Percentiles rank a stretch among this genome's conserved stretches.
phyloP scores from a whole-genome alignment of 37 sponge, comb jelly and placozoan species.

The Geodia barretti region DNA sequence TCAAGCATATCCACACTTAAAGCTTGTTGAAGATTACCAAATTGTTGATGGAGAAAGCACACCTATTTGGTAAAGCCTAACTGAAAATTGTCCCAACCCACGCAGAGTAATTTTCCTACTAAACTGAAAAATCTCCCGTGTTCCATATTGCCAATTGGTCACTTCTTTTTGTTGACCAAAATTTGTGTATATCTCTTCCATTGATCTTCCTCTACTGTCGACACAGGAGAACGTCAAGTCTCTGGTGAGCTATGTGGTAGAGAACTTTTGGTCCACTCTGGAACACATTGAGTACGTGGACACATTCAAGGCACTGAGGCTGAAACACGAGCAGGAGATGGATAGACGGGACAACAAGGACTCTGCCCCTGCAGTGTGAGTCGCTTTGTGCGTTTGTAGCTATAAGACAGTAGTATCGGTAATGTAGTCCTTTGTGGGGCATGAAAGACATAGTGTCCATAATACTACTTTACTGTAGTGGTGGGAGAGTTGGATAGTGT shows the following conservation, averaged over 20 bases:
- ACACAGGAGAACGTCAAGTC: conserved; percentile 70
- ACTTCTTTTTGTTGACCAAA: too few relatives aligned
- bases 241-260: conserved; percentile 74
- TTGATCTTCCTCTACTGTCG: too few relatives aligned
- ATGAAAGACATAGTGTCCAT: not conserved
- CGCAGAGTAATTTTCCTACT: too few relatives aligned
- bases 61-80: too few relatives aligned
- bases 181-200: too few relatives aligned
- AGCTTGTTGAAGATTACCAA: conserved; percentile 1
- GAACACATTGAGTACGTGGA: conserved; percentile 76
- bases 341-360: conserved; percentile 36
- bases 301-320: conserved; percentile 78
- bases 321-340: conserved; percentile 68
- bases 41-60: too few relatives aligned
- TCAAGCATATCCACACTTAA: not conserved
- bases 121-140: too few relatives aligned
- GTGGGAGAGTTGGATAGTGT: too few relatives aligned
- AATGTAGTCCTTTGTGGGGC: too few relatives aligned
- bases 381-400: conserved; percentile 1
- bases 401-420: too few relatives aligned
- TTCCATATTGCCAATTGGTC: too few relatives aligned
- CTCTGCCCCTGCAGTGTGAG: not conserved
- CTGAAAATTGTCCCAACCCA: too few relatives aligned
- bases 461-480: not conserved
- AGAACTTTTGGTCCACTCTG: conserved; percentile 65